Evolutionary conservation across 2,888 invertebrate genomes (phyloP), one percentile per base, ranked within the genome.

Genomic region (Nemapogon koenigi): DNA sequence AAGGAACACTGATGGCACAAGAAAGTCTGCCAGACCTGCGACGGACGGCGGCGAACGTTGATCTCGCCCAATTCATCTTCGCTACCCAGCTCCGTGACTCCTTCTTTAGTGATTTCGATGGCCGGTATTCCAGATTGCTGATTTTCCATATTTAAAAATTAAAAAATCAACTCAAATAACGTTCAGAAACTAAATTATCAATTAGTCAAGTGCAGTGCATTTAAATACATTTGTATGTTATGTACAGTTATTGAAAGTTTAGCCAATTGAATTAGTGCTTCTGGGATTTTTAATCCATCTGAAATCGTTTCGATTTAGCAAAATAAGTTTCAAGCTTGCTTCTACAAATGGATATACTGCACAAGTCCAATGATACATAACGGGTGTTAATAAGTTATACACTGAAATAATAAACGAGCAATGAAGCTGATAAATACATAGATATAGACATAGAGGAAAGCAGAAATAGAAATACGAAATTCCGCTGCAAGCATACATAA

Each of bases 81-180:
- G 63, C 85, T 86, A 70, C 84, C 83, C 76, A 86, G 83, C 67
- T 87, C 87, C 63, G 86, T 83, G 47, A 64, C 69, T 49, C 67
- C 66, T 64, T 91, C 91, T 83, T 90, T 90, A 62, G 89, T 90
- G 69, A 91, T 90, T 83, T 91, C 90, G 71, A 81, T 81, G 68
- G 81, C 80, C 58, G 81, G 81, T 70, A 81, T 79, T 68, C 81
- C 79, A 62, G 79, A 78, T 71, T 78, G 76, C 78, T 78, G 60
- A 71, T 62, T 30, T 72, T 73, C 33, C 14, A n/a, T n/a, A n/a
- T n/a, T n/a, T n/a, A n/a, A n/a, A 33, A 19, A 3, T 33, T 19
- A 33, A 32, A n/a, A n/a, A n/a, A n/a, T n/a, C n/a, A n/a, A n/a
- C n/a, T n/a, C n/a, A n/a, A n/a, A n/a, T n/a, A n/a, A n/a, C n/a